phyloP scores from a whole-genome alignment of 2,113 vertebrate species.

The Propithecus coquereli region DNA sequence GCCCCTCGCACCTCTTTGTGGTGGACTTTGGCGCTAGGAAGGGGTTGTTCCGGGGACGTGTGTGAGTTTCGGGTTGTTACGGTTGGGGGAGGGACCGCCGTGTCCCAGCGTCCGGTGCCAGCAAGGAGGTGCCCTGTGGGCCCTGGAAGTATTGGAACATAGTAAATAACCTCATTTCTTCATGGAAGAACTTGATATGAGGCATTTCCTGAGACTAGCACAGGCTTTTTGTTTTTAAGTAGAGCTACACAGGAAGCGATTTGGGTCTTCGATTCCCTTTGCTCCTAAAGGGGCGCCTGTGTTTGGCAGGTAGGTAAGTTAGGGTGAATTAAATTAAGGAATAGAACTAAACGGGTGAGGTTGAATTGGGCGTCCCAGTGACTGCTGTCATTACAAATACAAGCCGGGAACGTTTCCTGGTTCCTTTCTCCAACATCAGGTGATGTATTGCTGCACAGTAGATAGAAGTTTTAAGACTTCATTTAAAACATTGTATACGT shows the following conservation, averaged over 20 bases:
- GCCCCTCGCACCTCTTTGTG: accelerated
- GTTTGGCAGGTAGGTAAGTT: not conserved
- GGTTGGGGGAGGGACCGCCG: not conserved
- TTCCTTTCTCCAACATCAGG: not conserved
- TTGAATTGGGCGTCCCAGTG: not conserved
- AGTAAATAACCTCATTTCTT: not conserved
- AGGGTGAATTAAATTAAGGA: not conserved
- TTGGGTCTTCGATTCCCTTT: not conserved
- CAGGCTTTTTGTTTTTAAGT: not conserved
- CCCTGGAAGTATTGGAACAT: not conserved
- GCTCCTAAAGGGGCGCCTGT: not conserved
- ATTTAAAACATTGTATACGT: not conserved
- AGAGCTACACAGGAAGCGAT: not conserved
- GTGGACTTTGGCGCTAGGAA: not conserved
- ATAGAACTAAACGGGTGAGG: not conserved
- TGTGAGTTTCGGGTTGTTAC: not conserved
- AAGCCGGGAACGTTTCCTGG: not conserved
- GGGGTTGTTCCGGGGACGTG: accelerated
- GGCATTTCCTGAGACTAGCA: not conserved
- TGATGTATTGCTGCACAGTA: not conserved
- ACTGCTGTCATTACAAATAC: accelerated
- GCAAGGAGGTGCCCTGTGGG: not conserved
- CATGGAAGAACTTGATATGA: not conserved
- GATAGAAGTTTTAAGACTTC: not conserved
- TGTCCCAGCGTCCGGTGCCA: not conserved